phyloP scores from a whole-genome alignment of 35 echinoderm and acorn worm genomes.

The Apostichopus japonicus region DNA sequence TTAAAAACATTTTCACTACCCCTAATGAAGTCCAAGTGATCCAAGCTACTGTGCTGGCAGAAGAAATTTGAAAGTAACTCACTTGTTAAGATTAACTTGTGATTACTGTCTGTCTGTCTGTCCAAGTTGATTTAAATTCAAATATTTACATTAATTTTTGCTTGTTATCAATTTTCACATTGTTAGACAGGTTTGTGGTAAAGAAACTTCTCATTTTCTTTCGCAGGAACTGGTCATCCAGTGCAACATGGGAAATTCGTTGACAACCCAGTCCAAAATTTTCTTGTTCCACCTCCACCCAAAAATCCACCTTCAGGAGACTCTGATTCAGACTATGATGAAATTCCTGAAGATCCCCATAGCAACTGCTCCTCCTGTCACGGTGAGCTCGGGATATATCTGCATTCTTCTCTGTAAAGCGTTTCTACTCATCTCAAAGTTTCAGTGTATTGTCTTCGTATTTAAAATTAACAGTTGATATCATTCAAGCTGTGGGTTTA shows the following conservation, averaged over 20 bases:
- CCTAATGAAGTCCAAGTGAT: too few relatives aligned
- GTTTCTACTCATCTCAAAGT: background rate
- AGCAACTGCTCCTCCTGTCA: constrained; percentile 68
- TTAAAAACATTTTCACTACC: too few relatives aligned
- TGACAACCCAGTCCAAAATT: constrained; percentile 17
- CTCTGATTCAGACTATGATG: constrained; percentile 61
- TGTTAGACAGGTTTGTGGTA: background rate
- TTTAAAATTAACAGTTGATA: too few relatives aligned
- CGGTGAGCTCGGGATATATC: constrained; percentile 11
- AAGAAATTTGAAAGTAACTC: too few relatives aligned
- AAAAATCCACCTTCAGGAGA: constrained; percentile 51
- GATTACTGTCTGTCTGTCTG: too few relatives aligned
- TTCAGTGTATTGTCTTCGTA: too few relatives aligned
- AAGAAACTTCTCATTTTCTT: background rate
- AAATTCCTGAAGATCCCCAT: constrained; percentile 57
- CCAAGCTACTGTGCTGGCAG: too few relatives aligned
- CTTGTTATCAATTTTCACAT: too few relatives aligned
- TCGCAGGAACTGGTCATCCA: constrained; percentile 11
- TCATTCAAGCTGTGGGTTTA: too few relatives aligned
- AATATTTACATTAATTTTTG: too few relatives aligned
- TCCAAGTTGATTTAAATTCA: too few relatives aligned
- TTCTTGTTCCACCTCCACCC: constrained; percentile 53
- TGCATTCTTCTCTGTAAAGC: background rate
- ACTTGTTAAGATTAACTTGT: too few relatives aligned
- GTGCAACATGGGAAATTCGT: constrained; percentile 14